A percentile compares a stretch with the other conserved stretches of the same genome.
Conservation (phyloP, 2,888 invertebrate species). For the Aleiodes leptofemur region DNA sequence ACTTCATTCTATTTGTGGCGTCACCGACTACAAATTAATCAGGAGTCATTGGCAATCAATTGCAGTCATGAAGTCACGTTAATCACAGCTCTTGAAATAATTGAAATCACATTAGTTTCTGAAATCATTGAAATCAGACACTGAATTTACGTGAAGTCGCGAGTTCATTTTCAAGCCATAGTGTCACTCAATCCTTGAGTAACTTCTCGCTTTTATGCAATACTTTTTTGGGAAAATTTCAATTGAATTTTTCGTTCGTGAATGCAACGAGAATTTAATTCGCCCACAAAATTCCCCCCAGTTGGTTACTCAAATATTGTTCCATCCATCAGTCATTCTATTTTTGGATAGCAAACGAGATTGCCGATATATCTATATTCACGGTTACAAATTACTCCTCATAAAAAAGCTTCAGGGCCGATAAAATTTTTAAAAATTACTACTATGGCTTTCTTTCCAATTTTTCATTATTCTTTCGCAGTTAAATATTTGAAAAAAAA, state of each 20-base stretch:
- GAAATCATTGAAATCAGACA: no score
- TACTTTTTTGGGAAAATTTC: neutral
- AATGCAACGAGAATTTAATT: slow-evolving; percentile 24
- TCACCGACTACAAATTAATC: no score
- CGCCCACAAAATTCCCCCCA: slow-evolving; percentile 30
- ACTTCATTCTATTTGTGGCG: no score
- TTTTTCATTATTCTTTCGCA: no score
- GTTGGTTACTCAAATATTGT: slow-evolving; percentile 42
- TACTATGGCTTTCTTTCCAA: neutral
- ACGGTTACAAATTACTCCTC: slow-evolving; percentile 15
- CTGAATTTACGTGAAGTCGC: no score
- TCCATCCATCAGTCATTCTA: slow-evolving; percentile 49
- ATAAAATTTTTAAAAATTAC: neutral
- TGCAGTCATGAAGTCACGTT: no score
- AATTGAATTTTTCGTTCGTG: neutral
- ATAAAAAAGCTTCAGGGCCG: neutral
- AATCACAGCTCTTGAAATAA: no score
- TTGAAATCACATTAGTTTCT: no score
- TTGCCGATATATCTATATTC: slow-evolving; percentile 25
- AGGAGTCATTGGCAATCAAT: no score
- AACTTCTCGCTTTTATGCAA: neutral
- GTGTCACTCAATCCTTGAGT: no score
- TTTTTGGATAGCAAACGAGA: slow-evolving; percentile 25
- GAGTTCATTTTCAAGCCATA: no score
- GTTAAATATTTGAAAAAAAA: slow-evolving; percentile 3